A percentile compares a stretch with the other conserved stretches of the same genome.
Evolutionary conservation across 2,797 vertebrate genomes (phyloP).

Genomic region (Bradypodion pumilum): DNA sequence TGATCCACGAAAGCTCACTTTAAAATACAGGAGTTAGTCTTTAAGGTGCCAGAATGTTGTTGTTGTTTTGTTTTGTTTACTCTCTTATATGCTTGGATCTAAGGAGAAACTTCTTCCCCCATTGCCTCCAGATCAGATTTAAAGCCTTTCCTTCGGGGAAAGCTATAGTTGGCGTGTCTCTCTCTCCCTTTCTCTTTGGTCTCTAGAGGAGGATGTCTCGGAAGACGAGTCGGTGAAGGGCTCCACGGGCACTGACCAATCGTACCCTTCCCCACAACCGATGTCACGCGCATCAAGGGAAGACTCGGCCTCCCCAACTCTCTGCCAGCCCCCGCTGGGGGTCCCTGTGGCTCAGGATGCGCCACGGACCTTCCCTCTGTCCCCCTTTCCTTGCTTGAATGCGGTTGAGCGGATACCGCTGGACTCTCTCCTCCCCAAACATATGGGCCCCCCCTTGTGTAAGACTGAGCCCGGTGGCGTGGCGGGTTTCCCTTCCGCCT

Average conservation of each 20-base stretch:
- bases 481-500: conserved; percentile 83
- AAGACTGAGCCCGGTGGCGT: conserved; percentile 80
- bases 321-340: conserved; percentile 76
- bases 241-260: conserved; percentile 75
- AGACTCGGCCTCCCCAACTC: conserved; percentile 80
- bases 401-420: conserved; percentile 76
- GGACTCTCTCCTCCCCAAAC: conserved; percentile 83
- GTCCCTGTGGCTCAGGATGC: conserved; percentile 73
- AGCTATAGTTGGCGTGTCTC: conserved; percentile 47
- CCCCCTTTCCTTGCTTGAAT: conserved; percentile 77
- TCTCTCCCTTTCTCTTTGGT: conserved; percentile 42
- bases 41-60: too few relatives aligned
- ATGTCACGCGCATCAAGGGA: conserved; percentile 66
- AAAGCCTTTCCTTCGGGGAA: neutral
- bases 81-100: neutral
- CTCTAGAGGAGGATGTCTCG: conserved; percentile 86
- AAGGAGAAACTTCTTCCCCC: neutral
- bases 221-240: conserved; percentile 85
- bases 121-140: too few relatives aligned
- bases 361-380: conserved; percentile 82
- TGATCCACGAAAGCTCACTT: too few relatives aligned
- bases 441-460: conserved; percentile 80
- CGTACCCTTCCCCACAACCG: conserved; percentile 84
- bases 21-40: too few relatives aligned
- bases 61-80: too few relatives aligned